Percentiles rank a stretch among this genome's conserved stretches.
These are phyloP conservation scores for Heliconius aoede DNA, from an alignment of 2,888 invertebrate genomes.

Conservation along the genomic window DNA sequence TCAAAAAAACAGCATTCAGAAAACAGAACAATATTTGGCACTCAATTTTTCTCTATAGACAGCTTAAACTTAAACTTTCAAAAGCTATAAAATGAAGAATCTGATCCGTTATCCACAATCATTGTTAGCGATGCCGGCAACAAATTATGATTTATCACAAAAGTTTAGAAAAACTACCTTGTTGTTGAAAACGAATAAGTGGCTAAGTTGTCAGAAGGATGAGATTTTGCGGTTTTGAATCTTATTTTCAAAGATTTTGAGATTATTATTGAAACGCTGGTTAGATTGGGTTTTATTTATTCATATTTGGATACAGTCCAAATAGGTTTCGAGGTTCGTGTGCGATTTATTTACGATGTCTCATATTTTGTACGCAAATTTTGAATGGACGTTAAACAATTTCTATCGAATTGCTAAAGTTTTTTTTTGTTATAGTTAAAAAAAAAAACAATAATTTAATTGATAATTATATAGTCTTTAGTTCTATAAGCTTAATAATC, in stretches of 20 bases:
- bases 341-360: constrained; percentile 64
- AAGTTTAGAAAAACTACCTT: constrained; percentile 38
- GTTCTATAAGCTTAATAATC: neutral
- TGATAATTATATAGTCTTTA: neutral
- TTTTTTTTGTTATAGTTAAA: neutral
- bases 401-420: neutral
- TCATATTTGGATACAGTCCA: constrained; percentile 72
- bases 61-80: constrained; percentile 2
- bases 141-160: constrained; percentile 34
- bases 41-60: constrained; percentile 12
- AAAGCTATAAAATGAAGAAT: constrained; percentile 18
- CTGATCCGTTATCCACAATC: constrained; percentile 10
- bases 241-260: constrained; percentile 31
- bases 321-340: constrained; percentile 64
- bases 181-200: constrained; percentile 40
- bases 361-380: constrained; percentile 67
- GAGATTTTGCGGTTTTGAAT: constrained; percentile 32
- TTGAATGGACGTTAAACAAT: constrained; percentile 40
- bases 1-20: neutral
- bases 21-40: constrained; percentile 15
- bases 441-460: neutral
- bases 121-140: constrained; percentile 27
- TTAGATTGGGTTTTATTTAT: constrained; percentile 61
- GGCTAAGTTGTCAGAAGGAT: constrained; percentile 38
- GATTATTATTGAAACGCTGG: constrained; percentile 42